phyloP scores from a whole-genome alignment of 2,888 invertebrate genomes.

The Hypolimnas misippus region DNA sequence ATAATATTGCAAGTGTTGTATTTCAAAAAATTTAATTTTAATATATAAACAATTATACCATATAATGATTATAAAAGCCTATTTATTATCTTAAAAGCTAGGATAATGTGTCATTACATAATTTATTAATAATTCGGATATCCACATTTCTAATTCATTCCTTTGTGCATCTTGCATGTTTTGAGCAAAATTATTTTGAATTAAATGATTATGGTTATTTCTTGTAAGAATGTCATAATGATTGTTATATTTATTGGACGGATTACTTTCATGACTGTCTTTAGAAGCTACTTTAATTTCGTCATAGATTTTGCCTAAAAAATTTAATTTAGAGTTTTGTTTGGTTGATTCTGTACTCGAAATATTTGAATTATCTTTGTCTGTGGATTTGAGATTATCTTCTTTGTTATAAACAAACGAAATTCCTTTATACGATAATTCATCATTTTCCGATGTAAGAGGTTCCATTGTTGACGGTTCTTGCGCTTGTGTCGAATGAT shows the following conservation, averaged over 20 bases:
- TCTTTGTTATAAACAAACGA: constrained; percentile 55
- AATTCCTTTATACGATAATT: constrained; percentile 42
- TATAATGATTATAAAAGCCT: too few relatives aligned
- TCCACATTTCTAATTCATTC: constrained; percentile 30
- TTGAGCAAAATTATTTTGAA: neutral
- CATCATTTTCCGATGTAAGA: constrained; percentile 20
- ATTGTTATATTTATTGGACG: neutral
- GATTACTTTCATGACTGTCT: neutral
- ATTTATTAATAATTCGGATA: constrained; percentile 32
- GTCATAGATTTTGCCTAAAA: constrained; percentile 35
- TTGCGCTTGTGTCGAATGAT: constrained; percentile 54
- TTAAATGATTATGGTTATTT: neutral
- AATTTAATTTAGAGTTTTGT: constrained; percentile 32
- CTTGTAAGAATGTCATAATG: neutral
- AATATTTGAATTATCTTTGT: constrained; percentile 31
- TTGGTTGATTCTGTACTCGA: constrained; percentile 29
- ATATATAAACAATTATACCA: too few relatives aligned
- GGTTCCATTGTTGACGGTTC: constrained; percentile 44
- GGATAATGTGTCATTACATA: neutral
- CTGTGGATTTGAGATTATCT: constrained; percentile 46
- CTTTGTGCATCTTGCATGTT: neutral
- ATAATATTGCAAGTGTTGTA: too few relatives aligned
- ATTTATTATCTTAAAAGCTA: neutral
- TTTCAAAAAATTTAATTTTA: too few relatives aligned
- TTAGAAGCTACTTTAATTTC: constrained; percentile 7